phyloP scores from a whole-genome alignment of 53 echinoderm and acorn worm species.

The Actinopyga echinites region DNA sequence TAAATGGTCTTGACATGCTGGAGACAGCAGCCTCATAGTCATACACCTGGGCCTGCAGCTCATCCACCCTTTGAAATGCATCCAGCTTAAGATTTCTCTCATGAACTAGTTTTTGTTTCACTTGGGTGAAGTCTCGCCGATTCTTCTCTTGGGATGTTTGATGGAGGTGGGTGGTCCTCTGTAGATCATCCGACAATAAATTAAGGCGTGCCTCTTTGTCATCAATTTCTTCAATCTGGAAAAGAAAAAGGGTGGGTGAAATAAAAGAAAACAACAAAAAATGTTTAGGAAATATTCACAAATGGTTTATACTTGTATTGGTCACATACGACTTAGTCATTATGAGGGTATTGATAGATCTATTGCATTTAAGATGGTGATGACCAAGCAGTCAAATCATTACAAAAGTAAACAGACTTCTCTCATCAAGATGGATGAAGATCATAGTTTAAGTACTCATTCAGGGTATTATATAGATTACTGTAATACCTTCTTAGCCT shows the following conservation, averaged over 20 bases:
- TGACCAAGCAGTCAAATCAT: too few species aligned
- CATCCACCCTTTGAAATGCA: slow-evolving; percentile 90
- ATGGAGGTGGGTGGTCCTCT: slow-evolving; percentile 77
- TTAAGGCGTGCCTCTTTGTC: slow-evolving; percentile 79
- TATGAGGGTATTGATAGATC: too few species aligned
- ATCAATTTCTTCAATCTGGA: slow-evolving; percentile 86
- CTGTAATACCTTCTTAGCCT: too few species aligned
- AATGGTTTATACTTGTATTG: too few species aligned
- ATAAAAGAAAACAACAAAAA: too few species aligned
- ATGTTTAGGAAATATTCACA: too few species aligned
- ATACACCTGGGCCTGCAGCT: slow-evolving; percentile 94
- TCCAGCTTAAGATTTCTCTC: slow-evolving; percentile 88
- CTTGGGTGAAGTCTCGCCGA: slow-evolving; percentile 65
- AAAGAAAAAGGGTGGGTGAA: background rate
- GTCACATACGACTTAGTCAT: too few species aligned
- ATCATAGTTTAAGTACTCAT: too few species aligned
- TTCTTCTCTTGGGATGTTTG: slow-evolving; percentile 86
- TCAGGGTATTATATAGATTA: too few species aligned
- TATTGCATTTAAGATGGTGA: too few species aligned
- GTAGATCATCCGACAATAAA: slow-evolving; percentile 74
- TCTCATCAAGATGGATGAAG: too few species aligned
- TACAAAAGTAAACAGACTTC: too few species aligned
- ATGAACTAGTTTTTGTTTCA: slow-evolving; percentile 73
- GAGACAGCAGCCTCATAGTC: slow-evolving; percentile 86
- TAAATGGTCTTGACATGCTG: slow-evolving; percentile 81